Evolutionary conservation across 2,113 vertebrate genomes (phyloP), one percentile per base, ranked within the genome.

Genomic region (Nothocercus nigrocapillus): DNA sequence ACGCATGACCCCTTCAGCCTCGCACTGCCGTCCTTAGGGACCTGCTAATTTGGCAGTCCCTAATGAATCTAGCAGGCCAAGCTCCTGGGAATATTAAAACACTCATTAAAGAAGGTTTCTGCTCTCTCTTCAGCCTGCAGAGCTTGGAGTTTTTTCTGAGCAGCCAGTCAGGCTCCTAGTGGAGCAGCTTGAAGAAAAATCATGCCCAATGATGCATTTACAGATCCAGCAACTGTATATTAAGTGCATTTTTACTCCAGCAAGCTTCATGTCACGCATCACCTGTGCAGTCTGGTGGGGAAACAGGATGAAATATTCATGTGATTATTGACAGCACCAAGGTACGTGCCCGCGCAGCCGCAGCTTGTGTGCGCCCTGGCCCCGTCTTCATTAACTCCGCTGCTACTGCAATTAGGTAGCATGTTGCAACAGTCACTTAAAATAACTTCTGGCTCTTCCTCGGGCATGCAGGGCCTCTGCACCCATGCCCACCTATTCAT

Each of bases 381-480:
- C 94, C 96, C 92, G 93, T 93, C 93, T 75, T 93, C 88, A 95
- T 96, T 96, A 95, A 94, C 94, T 94, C 47, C 40, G 70, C 93
- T 94, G 94, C 90, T 86, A 63, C 92, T 96, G 88, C 92, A 96
- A 94, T 94, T 70, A 84, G 85, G 82, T 7, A 4, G 66, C 85
- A 44, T 64, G 79, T 90, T 90, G 90, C 76, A 96, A 75, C 78
- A 97, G 92, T 87, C 85, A 59, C 90, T 94, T 91, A 89, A 95
- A 96, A 96, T 97, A 96, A 93, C 92, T 96, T 95, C 88, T 87
- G 89, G 95, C 89, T 96, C 90, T 89, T 74, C 88, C 85, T 95
- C 90, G 79, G 93, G 82, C 90, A 95, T 84, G 92, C 82, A 73
- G 92, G 88, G 68, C 88, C 90, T 59, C 3, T 5, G 38, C 44